Conservation (phyloP, 1,140 invertebrate genomes). For the Lordiphosa mommai region DNA sequence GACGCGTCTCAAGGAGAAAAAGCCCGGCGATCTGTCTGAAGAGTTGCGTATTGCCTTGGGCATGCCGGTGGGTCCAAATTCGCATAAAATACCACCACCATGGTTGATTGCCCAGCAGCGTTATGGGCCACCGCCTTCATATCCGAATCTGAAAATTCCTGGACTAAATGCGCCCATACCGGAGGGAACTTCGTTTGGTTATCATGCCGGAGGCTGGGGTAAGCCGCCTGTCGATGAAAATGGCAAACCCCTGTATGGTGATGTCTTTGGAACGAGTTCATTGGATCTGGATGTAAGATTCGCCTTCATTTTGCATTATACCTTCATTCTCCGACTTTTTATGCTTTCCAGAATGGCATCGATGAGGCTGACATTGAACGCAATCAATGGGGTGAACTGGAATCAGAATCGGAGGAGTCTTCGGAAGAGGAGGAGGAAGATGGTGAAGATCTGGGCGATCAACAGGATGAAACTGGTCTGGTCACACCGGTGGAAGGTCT, state of each 20-base stretch:
- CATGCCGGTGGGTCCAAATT: constrained; percentile 97
- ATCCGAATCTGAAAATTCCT: constrained; percentile 99
- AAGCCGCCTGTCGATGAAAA: constrained; percentile 99
- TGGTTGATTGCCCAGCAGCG: constrained; percentile 99
- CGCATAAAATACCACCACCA: constrained; percentile 95
- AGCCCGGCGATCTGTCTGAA: constrained; percentile 98
- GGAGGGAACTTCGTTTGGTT: constrained; percentile 98
- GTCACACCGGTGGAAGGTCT: constrained; percentile 92
- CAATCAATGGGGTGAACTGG: constrained; percentile 97
- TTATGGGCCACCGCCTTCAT: constrained; percentile 99
- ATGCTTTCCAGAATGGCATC: constrained; percentile 81
- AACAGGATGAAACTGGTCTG: constrained; percentile 85
- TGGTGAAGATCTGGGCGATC: constrained; percentile 86
- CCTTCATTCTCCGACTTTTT: neutral
- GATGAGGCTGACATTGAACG: constrained; percentile 96
- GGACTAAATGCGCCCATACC: constrained; percentile 96
- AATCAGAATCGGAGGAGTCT: constrained; percentile 96
- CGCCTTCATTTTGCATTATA: neutral
- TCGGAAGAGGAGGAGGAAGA: constrained; percentile 91
- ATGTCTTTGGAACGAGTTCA: constrained; percentile 94
- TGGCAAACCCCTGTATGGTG: constrained; percentile 98
- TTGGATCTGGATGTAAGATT: constrained; percentile 83
- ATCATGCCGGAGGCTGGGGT: constrained; percentile 99
- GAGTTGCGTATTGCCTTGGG: constrained; percentile 97
- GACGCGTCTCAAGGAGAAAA: constrained; percentile 98